Conservation (phyloP, 1,140 invertebrate genomes). For the Eufriesea mexicana region DNA sequence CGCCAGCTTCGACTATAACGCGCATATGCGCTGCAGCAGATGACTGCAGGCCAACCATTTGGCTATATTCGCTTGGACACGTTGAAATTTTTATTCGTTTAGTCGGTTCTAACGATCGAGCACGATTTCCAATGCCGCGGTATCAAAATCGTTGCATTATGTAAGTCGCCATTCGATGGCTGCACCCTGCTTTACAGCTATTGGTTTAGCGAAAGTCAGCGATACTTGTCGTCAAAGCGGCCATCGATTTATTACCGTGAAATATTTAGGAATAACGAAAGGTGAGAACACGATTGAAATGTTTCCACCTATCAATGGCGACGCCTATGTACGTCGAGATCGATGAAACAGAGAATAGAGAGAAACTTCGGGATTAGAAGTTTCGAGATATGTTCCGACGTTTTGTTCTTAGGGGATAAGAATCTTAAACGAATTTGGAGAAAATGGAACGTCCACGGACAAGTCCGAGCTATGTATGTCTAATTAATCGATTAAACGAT, state of each 20-base stretch:
- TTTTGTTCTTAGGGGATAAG: no score
- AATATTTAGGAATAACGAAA: constrained; percentile 17
- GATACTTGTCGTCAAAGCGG: no score
- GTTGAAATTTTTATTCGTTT: neutral
- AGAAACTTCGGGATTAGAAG: no score
- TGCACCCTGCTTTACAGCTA: neutral
- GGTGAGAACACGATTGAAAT: neutral
- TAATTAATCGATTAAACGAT: no score
- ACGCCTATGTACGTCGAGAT: neutral
- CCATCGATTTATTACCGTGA: constrained; percentile 9
- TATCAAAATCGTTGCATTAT: neutral
- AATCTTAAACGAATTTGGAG: no score
- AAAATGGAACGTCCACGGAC: no score
- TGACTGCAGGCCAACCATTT: neutral
- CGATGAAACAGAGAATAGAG: no score
- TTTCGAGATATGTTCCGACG: no score
- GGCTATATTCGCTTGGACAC: no score
- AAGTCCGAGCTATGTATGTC: no score
- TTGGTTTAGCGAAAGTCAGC: neutral
- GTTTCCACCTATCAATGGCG: accelerated
- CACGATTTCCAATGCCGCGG: neutral
- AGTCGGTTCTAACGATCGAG: no score
- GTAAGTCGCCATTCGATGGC: neutral
- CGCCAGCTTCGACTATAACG: neutral
- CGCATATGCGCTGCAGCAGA: constrained; percentile 35